phyloP scores from a whole-genome alignment of 2,888 invertebrate species.

The Phyllotreta striolata region DNA sequence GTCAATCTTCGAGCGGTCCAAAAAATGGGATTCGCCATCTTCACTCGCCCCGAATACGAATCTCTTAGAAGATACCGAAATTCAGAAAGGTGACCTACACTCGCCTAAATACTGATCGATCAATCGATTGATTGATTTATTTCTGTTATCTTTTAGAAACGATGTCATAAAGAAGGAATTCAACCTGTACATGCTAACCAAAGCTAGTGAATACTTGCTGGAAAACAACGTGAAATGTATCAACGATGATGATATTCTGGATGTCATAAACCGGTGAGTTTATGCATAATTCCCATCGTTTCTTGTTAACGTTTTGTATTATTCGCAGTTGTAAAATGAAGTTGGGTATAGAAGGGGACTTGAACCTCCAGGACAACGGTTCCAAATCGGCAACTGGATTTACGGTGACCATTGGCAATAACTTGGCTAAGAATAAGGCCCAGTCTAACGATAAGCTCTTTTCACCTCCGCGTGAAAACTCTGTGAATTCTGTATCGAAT shows the following conservation, averaged over 20 bases:
- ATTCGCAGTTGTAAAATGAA: neutral
- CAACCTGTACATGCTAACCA: slow-evolving; percentile 37
- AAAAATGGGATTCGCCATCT: slow-evolving; percentile 48
- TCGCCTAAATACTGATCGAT: slow-evolving; percentile 4
- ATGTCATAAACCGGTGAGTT: slow-evolving; percentile 34
- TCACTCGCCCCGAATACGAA: slow-evolving; percentile 43
- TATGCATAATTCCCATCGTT: neutral
- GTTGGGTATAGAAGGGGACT: no score
- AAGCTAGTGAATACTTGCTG: slow-evolving; percentile 42
- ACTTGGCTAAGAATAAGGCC: no score
- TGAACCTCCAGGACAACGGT: neutral
- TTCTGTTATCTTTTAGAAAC: slow-evolving; percentile 1
- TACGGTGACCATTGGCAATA: no score
- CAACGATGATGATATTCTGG: slow-evolving; percentile 30
- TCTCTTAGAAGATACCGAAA: slow-evolving; percentile 37
- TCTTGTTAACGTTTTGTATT: neutral
- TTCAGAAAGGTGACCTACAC: slow-evolving; percentile 32
- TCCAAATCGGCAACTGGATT: no score
- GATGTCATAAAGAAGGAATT: slow-evolving; percentile 35
- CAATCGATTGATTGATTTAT: neutral
- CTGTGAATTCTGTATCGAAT: no score
- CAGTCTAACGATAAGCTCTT: no score
- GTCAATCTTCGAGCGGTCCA: slow-evolving; percentile 47
- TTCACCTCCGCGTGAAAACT: no score
- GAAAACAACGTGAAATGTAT: slow-evolving; percentile 24